Conservation (phyloP, 2,888 invertebrate genomes). For the Metallyticus violacea region DNA sequence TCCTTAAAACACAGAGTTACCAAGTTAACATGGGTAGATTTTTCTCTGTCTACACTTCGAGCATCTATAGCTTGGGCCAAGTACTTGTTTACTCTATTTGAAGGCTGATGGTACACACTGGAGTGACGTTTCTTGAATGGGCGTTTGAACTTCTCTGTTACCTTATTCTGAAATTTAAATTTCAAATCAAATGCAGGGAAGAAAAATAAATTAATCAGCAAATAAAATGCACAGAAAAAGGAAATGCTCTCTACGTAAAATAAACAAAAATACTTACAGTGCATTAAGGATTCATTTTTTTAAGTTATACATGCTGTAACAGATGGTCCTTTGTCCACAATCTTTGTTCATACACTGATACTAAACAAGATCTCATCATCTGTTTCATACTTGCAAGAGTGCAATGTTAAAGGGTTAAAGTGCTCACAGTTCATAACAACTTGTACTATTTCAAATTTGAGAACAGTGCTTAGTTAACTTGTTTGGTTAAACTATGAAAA, state of each 20-base stretch:
- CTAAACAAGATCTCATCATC: no score
- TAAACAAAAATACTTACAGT: not conserved
- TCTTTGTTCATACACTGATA: not conserved
- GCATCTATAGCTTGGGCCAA: constrained; percentile 89
- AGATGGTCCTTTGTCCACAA: not conserved
- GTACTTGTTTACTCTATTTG: constrained; percentile 89
- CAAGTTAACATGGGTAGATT: constrained; percentile 82
- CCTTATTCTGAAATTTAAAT: constrained; percentile 63
- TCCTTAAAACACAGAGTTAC: constrained; percentile 84
- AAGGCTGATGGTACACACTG: constrained; percentile 82
- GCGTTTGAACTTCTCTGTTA: constrained; percentile 82
- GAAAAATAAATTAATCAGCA: not conserved
- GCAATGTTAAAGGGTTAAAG: not conserved
- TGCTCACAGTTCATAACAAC: not conserved
- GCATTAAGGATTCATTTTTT: not conserved
- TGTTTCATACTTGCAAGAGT: not conserved
- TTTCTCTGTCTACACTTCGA: constrained; percentile 84
- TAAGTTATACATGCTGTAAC: not conserved
- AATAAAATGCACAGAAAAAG: not conserved
- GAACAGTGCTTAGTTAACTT: not conserved
- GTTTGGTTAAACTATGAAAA: not conserved
- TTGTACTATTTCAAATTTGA: not conserved
- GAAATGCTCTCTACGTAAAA: not conserved
- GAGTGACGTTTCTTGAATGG: constrained; percentile 86
- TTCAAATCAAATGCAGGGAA: not conserved